Evolutionary conservation across 2,113 vertebrate genomes (phyloP).

Genomic region (Ochotona princeps): DNA sequence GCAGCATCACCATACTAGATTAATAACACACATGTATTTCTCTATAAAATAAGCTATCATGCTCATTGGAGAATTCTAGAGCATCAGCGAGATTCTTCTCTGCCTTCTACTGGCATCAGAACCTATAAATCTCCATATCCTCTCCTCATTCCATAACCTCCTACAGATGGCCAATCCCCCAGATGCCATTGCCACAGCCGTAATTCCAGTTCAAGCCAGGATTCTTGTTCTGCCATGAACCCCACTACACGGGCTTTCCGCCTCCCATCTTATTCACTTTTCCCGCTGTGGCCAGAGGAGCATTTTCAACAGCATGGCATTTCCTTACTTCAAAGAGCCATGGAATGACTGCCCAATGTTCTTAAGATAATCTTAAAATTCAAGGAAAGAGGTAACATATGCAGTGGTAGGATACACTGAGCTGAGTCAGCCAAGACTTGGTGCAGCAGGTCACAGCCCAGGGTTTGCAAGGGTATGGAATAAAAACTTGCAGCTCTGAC

Average conservation of each 20-base stretch:
- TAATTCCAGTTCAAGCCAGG: accelerated
- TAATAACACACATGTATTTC: neutral
- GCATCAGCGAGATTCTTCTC: neutral
- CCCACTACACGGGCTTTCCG: neutral
- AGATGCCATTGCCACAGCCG: accelerated
- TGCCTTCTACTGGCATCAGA: neutral
- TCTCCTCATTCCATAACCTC: neutral
- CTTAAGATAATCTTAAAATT: slow-evolving; percentile 17
- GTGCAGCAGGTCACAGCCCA: neutral
- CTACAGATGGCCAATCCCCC: neutral
- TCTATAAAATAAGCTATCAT: neutral
- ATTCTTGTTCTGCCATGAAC: neutral
- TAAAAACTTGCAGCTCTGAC: neutral
- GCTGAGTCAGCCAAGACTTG: neutral
- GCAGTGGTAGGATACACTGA: neutral
- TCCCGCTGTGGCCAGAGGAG: neutral
- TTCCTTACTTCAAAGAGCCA: neutral
- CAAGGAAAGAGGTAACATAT: slow-evolving; percentile 3
- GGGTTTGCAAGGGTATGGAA: accelerated
- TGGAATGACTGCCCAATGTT: neutral
- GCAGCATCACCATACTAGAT: neutral
- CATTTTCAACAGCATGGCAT: neutral
- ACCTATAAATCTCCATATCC: neutral
- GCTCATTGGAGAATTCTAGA: neutral
- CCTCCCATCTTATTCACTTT: neutral